Conservation (phyloP, 2,797 vertebrate species). For the Sparus aurata region DNA sequence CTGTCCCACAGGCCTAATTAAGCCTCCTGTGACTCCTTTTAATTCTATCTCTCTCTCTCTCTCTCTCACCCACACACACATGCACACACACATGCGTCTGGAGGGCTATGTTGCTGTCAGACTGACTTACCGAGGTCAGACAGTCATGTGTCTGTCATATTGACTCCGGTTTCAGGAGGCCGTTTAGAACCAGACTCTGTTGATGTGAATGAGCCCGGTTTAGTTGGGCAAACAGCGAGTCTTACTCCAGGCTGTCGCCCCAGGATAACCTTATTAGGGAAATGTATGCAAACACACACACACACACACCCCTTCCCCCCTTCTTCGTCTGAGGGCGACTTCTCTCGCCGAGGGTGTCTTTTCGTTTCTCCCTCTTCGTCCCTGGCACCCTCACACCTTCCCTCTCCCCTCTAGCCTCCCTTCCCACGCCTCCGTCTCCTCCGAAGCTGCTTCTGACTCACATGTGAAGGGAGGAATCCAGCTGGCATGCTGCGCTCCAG, state of each 20-base stretch:
- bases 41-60: constrained; percentile 17
- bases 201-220: constrained; percentile 9
- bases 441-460: constrained; percentile 64
- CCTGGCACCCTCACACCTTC: constrained; percentile 56
- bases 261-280: constrained; percentile 52
- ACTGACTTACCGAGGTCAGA: constrained; percentile 54
- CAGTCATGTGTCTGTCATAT: constrained; percentile 45
- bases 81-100: constrained; percentile 34
- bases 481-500: constrained; percentile 63
- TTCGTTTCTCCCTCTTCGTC: constrained; percentile 37
- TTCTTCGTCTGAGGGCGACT: constrained; percentile 1
- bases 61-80: constrained; percentile 1
- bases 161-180: constrained; percentile 23
- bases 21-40: constrained; percentile 50
- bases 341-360: constrained; percentile 38
- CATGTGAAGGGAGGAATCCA: constrained; percentile 59
- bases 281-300: constrained; percentile 48
- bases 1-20: constrained; percentile 59
- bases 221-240: constrained; percentile 41
- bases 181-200: no score
- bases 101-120: constrained; percentile 52
- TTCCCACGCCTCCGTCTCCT: constrained; percentile 38
- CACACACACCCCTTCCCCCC: not conserved
- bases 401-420: constrained; percentile 32
- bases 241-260: constrained; percentile 27